A percentile compares a stretch with the other conserved stretches of the same genome.
phyloP scores from a whole-genome alignment of 2,797 vertebrate genomes.

The Gymnoscopelus microlampas region DNA sequence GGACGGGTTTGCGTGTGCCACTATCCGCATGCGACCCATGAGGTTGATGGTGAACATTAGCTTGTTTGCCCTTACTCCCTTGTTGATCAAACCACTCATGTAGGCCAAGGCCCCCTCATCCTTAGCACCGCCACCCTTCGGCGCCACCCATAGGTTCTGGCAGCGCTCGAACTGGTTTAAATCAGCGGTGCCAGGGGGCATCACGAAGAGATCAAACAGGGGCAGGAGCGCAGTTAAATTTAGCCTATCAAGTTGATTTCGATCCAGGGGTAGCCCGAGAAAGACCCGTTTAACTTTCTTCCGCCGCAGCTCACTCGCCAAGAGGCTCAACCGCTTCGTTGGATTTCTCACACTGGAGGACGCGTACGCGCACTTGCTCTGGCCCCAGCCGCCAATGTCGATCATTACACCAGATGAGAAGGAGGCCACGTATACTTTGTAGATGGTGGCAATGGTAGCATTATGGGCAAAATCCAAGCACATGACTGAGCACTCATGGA shows the following conservation, averaged over 20 bases:
- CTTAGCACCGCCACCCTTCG: background rate
- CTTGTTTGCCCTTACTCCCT: slow-evolving; percentile 6
- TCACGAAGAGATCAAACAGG: background rate
- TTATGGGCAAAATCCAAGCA: too few species aligned
- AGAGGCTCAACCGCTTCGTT: too few species aligned
- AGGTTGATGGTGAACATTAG: slow-evolving; percentile 9
- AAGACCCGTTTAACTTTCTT: too few species aligned
- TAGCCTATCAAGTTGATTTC: background rate
- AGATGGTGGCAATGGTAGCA: too few species aligned
- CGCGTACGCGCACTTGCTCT: too few species aligned
- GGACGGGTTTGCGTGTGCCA: background rate
- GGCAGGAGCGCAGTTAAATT: background rate
- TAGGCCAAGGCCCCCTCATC: background rate
- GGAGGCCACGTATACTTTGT: too few species aligned
- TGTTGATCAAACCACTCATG: background rate
- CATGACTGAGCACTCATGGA: too few species aligned
- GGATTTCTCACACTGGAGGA: too few species aligned
- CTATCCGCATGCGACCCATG: background rate
- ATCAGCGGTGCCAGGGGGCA: background rate
- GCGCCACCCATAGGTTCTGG: slow-evolving; percentile 4
- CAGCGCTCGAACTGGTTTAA: background rate
- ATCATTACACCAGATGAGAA: too few species aligned
- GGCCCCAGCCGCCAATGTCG: too few species aligned
- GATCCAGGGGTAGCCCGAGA: too few species aligned
- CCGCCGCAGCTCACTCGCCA: too few species aligned